Conservation (phyloP, 2,888 invertebrate genomes). For the Brenthis ino region DNA sequence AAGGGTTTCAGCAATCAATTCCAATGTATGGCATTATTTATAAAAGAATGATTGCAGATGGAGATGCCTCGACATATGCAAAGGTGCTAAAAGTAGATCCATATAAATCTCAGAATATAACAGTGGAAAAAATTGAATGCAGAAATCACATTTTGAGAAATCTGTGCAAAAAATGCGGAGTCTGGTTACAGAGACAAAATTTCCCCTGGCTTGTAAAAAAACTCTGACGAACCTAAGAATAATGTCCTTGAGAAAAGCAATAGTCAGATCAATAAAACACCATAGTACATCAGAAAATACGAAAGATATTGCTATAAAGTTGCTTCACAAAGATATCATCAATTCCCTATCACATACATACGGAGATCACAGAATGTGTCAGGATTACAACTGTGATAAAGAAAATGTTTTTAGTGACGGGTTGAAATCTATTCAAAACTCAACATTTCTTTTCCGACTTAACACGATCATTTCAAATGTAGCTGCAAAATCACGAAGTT, state of each 20-base stretch:
- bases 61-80: conserved; percentile 34
- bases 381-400: conserved; percentile 23
- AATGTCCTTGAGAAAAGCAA: conserved; percentile 5
- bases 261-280: background rate
- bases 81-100: conserved; percentile 35
- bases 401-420: conserved; percentile 12
- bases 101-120: conserved; percentile 26
- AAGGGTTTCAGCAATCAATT: conserved; percentile 38
- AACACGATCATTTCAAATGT: conserved; percentile 32
- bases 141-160: conserved; percentile 38
- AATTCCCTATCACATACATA: conserved; percentile 21
- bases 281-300: conserved; percentile 1
- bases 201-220: conserved; percentile 26
- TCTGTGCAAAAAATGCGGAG: conserved; percentile 18
- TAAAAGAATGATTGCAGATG: conserved; percentile 16
- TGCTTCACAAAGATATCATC: conserved; percentile 13
- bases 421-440: conserved; percentile 22
- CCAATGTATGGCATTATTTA: conserved; percentile 31
- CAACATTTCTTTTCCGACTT: conserved; percentile 29
- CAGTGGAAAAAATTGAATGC: conserved; percentile 42
- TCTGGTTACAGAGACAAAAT: conserved; percentile 33
- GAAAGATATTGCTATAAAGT: conserved; percentile 4
- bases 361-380: conserved; percentile 24
- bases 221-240: conserved; percentile 25
- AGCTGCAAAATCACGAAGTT: conserved; percentile 36